Base-by-base conservation (phyloP, 1,140 invertebrate species). In the Arion vulgaris region DNA sequence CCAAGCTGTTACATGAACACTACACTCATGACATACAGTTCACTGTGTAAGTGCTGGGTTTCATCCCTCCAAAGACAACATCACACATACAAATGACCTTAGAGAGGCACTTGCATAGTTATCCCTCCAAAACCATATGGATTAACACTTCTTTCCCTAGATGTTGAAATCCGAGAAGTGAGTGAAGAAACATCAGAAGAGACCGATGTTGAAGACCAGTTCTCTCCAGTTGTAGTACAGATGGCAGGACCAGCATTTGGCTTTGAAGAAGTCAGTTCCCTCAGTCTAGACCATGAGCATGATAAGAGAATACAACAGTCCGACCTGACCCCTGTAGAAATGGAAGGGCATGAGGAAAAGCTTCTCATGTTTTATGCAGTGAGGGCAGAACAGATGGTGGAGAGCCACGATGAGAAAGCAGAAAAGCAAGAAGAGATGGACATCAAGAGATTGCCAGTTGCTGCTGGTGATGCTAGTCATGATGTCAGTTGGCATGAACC, bases 171-270 rank as follows among this genome's bases (percentile, higher is more conserved):
- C 72, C 84, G 84, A 81, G 86, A 89, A 84, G 84, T 81, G 81
- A 87, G 84, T 80, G 86, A 89, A 83, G 88, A 87, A 80, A 89
- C 88, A 83, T 86, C 87, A 32, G 87, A 87, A 72, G 88, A 88
- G 82, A 90, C 87, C 71, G 88, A 89, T 83, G 87, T 88, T 32
- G 89, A 91, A 76, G 90, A 91, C 81, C 89, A 90, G 85, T 91
- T 89, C 82, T 89, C 89, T 84, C 89, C 88, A 74, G 71, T 81
- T 23, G 23, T 45, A 78, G 23, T 17, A 39, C 76, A 78, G 51
- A 45, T 34, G 38, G 53, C 51, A 28, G 36, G 66, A 34, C 57
- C 51, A n/a, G 15, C 51, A 1, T 78, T 78, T 45, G 19, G 49
- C 57, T 78, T 78, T 78, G 74, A 77, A 34, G 28, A 34, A 76